Base-by-base conservation (phyloP, 2,113 vertebrate genomes). In the Caranx melampygus region DNA sequence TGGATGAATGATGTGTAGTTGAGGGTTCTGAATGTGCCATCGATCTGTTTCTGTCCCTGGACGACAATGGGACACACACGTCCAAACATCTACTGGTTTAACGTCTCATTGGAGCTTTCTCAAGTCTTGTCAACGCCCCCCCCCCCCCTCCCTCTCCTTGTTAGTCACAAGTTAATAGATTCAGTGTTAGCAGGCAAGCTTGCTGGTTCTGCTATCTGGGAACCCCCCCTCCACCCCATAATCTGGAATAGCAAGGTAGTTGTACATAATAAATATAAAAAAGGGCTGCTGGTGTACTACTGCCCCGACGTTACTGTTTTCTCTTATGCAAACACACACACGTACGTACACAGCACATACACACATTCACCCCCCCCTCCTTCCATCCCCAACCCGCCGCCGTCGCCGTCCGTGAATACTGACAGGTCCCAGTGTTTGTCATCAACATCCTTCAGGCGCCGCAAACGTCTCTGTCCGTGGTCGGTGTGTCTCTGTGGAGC, bases 191-290 rank as follows among this genome's bases (percentile, higher is more conserved):
- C 77, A 71, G 54, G 71, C 63, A 13, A 35, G 26, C 61, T 33
- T 26, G 58, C 80, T 55, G 81, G 68, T 71, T 74, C 64, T 72
- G 42, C 54, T 51, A 34, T 14, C 61, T 62, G 34, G 40, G 37
- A 68, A 45, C 10, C 15, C 21, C 13, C 33, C 60, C 14, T 37
- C 52, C 16, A 74, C 58, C 26, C 33, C 55, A 33, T 21, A 18
- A 13, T 69, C 20, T 85, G 76, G 45, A 75, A 85, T 60, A 65
- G 26, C 37, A 75, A 72, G 87, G 86, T 84, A 82, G 87, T 86
- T 82, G 45, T 83, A 90, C 79, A 79, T 67, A 91, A 92, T 91
- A 94, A 91, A 94, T 93, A 93, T 84, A 91, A 92, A 83, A 88
- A 55, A 14, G 72, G 89, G 84, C 89, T 92, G 92, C 93, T 93